Percentiles rank a stretch among this genome's conserved stretches.
These are phyloP conservation scores for Aleadryas rufinucha DNA, from an alignment of 2,113 vertebrate species.

Conservation along the genomic window DNA sequence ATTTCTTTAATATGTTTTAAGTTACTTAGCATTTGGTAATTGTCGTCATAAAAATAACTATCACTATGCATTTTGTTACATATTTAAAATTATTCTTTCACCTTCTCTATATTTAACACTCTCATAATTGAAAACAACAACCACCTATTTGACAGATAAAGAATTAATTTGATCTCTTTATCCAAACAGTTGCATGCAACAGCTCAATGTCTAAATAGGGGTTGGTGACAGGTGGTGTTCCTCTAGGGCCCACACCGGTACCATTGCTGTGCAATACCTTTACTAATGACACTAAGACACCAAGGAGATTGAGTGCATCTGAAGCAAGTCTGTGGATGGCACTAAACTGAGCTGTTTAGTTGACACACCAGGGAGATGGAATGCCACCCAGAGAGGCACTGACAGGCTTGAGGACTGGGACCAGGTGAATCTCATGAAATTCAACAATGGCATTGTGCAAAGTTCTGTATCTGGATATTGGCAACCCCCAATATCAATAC, in stretches of 20 bases:
- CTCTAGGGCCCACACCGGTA: neutral
- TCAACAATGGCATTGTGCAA: neutral
- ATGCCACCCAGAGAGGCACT: neutral
- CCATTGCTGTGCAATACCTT: neutral
- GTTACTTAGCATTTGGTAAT: neutral
- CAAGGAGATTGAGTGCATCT: neutral
- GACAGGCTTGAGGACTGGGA: neutral
- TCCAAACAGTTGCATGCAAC: neutral
- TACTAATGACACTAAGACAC: neutral
- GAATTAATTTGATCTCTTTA: neutral
- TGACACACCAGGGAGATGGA: neutral
- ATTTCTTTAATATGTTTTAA: neutral
- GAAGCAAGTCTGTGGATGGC: neutral
- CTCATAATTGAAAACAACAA: neutral
- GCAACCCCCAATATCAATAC: rapidly evolving
- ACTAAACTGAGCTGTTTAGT: neutral
- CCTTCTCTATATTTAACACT: neutral
- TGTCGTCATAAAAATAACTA: neutral
- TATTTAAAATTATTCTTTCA: neutral
- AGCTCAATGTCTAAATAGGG: neutral
- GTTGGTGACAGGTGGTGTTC: neutral
- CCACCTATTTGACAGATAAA: neutral
- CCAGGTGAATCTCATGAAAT: neutral
- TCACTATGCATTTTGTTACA: neutral
- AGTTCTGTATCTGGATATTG: neutral